Conservation (phyloP, 2,797 vertebrate species). For the Potorous gilbertii region DNA sequence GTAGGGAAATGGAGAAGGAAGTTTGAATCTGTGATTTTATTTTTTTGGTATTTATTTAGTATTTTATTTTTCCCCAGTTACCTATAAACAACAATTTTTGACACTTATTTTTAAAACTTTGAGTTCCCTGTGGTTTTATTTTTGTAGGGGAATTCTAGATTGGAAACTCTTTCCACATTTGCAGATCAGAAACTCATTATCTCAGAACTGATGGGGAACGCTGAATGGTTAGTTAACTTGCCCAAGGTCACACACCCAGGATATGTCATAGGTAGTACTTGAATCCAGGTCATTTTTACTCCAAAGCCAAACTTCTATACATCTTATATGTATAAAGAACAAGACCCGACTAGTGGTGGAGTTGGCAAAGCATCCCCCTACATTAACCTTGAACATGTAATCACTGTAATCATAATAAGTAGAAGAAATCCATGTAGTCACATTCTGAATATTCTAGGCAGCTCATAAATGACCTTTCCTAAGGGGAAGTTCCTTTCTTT, state of each 20-base stretch:
- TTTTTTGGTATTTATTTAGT: not conserved
- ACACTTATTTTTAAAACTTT: too few species aligned
- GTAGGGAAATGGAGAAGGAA: not conserved
- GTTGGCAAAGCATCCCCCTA: not conserved
- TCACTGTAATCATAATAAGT: not conserved
- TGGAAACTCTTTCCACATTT: not conserved
- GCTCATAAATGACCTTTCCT: not conserved
- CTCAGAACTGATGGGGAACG: not conserved
- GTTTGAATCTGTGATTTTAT: not conserved
- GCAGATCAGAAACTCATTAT: not conserved
- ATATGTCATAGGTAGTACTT: not conserved
- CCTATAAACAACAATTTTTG: too few species aligned
- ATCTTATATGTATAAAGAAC: conserved; percentile 38
- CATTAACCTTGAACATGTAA: not conserved
- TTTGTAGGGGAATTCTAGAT: not conserved
- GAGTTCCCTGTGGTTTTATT: not conserved
- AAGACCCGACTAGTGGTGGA: not conserved
- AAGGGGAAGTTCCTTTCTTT: not conserved
- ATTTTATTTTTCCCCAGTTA: too few species aligned
- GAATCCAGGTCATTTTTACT: not conserved
- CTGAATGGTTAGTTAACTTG: not conserved
- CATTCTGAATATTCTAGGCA: not conserved
- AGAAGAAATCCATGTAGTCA: not conserved
- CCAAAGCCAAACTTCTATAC: not conserved
- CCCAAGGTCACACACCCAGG: not conserved